phyloP scores from a whole-genome alignment of 1,140 invertebrate species.

The Pseudobourletiella spinata region DNA sequence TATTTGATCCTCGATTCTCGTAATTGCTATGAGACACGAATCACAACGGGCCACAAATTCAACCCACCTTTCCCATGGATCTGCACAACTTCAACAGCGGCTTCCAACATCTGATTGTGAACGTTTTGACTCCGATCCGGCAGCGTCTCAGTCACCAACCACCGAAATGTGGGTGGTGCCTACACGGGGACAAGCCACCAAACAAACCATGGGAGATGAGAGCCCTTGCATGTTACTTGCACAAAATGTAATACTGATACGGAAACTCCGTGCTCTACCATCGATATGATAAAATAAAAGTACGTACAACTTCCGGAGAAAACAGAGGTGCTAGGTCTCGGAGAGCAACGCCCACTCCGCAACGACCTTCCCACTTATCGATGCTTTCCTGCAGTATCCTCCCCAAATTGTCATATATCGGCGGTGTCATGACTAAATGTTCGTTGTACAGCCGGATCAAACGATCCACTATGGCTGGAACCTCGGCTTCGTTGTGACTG shows the following conservation, averaged over 20 bases:
- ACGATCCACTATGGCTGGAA: slow-evolving; percentile 51
- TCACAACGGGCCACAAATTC: too few relatives aligned
- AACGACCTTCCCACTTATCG: slow-evolving; percentile 78
- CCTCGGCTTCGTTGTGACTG: slow-evolving; percentile 45
- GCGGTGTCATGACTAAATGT: slow-evolving; percentile 69
- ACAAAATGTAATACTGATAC: too few relatives aligned
- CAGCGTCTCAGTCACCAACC: slow-evolving; percentile 77
- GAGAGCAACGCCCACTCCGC: slow-evolving; percentile 76
- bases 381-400: slow-evolving; percentile 72
- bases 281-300: slow-evolving; percentile 44
- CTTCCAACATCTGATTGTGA: slow-evolving; percentile 79
- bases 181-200: neutral
- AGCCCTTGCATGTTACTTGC: too few relatives aligned
- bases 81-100: slow-evolving; percentile 83
- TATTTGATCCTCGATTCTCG: too few relatives aligned
- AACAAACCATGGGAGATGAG: neutral
- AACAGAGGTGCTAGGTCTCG: slow-evolving; percentile 62
- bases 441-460: slow-evolving; percentile 53
- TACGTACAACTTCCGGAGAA: slow-evolving; percentile 39
- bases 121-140: slow-evolving; percentile 76
- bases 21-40: too few relatives aligned
- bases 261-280: too few relatives aligned
- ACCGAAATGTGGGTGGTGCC: slow-evolving; percentile 36
- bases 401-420: slow-evolving; percentile 83
- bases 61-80: slow-evolving; percentile 70